phyloP scores from a whole-genome alignment of 2,888 invertebrate genomes.

The Dioctria linearis region DNA sequence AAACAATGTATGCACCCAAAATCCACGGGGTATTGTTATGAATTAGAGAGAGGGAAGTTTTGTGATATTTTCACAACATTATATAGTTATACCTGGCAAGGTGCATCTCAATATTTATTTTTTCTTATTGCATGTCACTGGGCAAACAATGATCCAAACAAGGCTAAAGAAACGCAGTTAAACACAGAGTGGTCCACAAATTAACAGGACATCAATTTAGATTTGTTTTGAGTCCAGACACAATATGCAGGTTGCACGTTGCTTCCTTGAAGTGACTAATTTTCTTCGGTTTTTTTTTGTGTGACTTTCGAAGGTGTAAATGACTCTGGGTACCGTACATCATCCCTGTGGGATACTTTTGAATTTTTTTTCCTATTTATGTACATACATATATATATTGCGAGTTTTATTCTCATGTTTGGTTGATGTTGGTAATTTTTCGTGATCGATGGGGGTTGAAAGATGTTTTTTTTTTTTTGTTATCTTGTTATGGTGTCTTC shows the following conservation, averaged over 20 bases:
- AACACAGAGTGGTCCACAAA: slow-evolving; percentile 17
- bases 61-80: background rate
- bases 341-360: slow-evolving; percentile 55
- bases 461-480: slow-evolving; percentile 29
- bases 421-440: slow-evolving; percentile 25
- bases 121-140: slow-evolving; percentile 25
- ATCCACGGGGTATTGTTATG: slow-evolving; percentile 52
- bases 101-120: slow-evolving; percentile 48
- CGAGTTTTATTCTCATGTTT: slow-evolving; percentile 19
- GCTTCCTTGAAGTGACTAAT: slow-evolving; percentile 49
- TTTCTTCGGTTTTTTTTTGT: slow-evolving; percentile 30
- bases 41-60: slow-evolving; percentile 34
- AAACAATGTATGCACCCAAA: slow-evolving; percentile 28
- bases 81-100: slow-evolving; percentile 45
- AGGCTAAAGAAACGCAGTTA: slow-evolving; percentile 2
- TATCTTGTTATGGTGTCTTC: slow-evolving; percentile 13
- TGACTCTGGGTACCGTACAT: slow-evolving; percentile 52
- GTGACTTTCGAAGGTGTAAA: slow-evolving; percentile 56
- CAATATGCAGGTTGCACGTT: slow-evolving; percentile 5
- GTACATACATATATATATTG: too few relatives aligned
- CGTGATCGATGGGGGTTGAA: slow-evolving; percentile 54
- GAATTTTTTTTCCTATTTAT: slow-evolving; percentile 33
- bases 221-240: slow-evolving; percentile 19
- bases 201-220: slow-evolving; percentile 50
- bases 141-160: slow-evolving; percentile 7